Conservation (phyloP, 30 jellyfish, hydroid and myxozoan genomes). For the Clytia hemisphaerica region DNA sequence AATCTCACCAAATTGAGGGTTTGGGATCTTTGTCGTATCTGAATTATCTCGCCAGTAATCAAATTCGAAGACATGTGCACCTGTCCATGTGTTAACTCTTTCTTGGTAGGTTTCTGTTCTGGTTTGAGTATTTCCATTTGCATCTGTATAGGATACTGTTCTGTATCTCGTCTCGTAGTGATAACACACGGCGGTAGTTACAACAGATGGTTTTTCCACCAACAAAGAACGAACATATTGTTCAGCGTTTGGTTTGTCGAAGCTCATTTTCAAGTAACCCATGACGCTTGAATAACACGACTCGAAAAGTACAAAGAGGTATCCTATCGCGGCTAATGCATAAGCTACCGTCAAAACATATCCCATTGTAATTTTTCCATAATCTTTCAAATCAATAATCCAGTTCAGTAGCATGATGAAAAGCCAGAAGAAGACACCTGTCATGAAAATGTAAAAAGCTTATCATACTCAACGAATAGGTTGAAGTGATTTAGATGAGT, state of each 20-base stretch:
- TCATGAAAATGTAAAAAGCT: too few species aligned
- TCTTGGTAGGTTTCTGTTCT: slow-evolving; percentile 41
- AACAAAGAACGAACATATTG: slow-evolving; percentile 9
- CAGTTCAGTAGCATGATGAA: too few species aligned
- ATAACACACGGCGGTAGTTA: slow-evolving; percentile 26
- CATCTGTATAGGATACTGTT: slow-evolving; percentile 34
- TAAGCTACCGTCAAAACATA: slow-evolving; percentile 13
- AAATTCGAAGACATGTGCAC: slow-evolving; percentile 8
- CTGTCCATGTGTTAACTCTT: slow-evolving; percentile 37
- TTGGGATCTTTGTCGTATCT: slow-evolving; percentile 18
- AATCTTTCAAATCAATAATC: too few species aligned
- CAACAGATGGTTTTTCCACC: background rate
- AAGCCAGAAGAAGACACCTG: too few species aligned
- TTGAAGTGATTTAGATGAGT: too few species aligned
- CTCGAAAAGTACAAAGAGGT: slow-evolving; percentile 39
- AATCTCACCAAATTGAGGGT: slow-evolving; percentile 12
- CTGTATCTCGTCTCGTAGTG: slow-evolving; percentile 50
- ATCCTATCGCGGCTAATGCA: slow-evolving; percentile 19
- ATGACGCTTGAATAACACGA: slow-evolving; percentile 33
- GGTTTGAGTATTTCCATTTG: slow-evolving; percentile 35
- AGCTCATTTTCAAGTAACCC: slow-evolving; percentile 15
- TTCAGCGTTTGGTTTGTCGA: slow-evolving; percentile 15
- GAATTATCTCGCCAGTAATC: slow-evolving; percentile 27
- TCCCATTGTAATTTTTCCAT: slow-evolving; percentile 6
- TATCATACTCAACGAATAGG: too few species aligned